phyloP scores from a whole-genome alignment of 2,797 vertebrate genomes.

The Luscinia megarhynchos region DNA sequence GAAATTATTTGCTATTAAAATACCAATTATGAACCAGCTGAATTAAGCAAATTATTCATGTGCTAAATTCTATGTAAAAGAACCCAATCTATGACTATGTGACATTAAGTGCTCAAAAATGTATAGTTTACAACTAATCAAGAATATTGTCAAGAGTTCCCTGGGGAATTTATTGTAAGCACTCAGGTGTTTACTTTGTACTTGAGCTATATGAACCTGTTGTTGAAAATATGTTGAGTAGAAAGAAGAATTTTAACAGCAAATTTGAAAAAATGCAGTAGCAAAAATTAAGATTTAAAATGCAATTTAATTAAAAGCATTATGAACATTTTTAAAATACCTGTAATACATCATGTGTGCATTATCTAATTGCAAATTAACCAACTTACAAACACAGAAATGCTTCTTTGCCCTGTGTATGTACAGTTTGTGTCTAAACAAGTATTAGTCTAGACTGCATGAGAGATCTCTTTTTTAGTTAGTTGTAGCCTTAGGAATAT shows the following conservation, averaged over 20 bases:
- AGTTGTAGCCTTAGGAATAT: neutral
- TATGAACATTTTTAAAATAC: neutral
- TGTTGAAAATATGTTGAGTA: accelerated
- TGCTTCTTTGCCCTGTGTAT: neutral
- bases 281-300: neutral
- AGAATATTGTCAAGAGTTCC: neutral
- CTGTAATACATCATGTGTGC: neutral
- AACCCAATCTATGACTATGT: neutral
- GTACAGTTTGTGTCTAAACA: neutral
- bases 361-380: neutral
- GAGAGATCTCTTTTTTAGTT: neutral
- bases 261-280: neutral
- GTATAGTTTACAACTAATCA: neutral
- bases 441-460: neutral
- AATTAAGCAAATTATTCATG: neutral
- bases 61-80: neutral
- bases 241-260: neutral
- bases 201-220: neutral
- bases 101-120: neutral
- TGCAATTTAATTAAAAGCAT: neutral
- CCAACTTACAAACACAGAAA: neutral
- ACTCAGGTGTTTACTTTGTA: neutral
- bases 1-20: neutral
- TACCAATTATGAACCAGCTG: neutral
- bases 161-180: neutral